Evolutionary conservation across 2,113 vertebrate genomes (phyloP), one percentile per base, ranked within the genome.

Genomic region (Atlantisia rogersi): DNA sequence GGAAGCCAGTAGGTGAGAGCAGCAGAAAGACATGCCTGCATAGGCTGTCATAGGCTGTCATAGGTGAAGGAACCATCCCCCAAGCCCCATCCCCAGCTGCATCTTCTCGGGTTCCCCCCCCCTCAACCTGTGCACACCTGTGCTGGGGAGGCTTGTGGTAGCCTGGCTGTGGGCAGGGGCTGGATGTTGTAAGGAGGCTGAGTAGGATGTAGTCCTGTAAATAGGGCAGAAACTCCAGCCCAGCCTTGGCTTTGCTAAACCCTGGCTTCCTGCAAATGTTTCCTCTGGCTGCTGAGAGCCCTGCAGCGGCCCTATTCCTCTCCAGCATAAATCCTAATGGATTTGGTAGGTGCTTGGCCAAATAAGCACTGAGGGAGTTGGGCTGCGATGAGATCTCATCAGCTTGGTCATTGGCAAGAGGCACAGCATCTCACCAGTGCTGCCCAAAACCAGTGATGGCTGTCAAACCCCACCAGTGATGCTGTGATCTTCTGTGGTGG

Each of bases 61-160:
- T 10, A 55, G 76, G 56, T 28, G 6, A 59, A 53, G 1, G 3
- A 25, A n/a, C 5, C 8, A 2, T 32, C 39, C 80, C 7, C 2
- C 44, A n/a, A 14, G 9, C 28, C 21, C n/a, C 0, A 1, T 48
- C 6, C 42, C 29, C 82, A 67, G 12, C 17, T 4, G 6, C 55
- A 70, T 2, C 31, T 39, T 39, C 32, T 55, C 1, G 2, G 29
- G 17, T 52, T 18, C 32, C 28, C 20, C 48, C 37, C 17, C 13
- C 15, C 42, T 35, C 35, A 35, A 35, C 42, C 42, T 6, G 3
- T 1, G 1, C 39, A 26, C 2, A 1, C 48, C 48, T 22, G 21
- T 0, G 2, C 48, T 0, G 8, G 2, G 16, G 59, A 21, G 22
- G 21, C 50, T 37, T 35, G 80, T 0, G 0, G 40, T 31, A 63